Evolutionary conservation across 2,888 invertebrate genomes (phyloP), one percentile per base, ranked within the genome.

Genomic region (Drosophila nr. perissopoda): DNA sequence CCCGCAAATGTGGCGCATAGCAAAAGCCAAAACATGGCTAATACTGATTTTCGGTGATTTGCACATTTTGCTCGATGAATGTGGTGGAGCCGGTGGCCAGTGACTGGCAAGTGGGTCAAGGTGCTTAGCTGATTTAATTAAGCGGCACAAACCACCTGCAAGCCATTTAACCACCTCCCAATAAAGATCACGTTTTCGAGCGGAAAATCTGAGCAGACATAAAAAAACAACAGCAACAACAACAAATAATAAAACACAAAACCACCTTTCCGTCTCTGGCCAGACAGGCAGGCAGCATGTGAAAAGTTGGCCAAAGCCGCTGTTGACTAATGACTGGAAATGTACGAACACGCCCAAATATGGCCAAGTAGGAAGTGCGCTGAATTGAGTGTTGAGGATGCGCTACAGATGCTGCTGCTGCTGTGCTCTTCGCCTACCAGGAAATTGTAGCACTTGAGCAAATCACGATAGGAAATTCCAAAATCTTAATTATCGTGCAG

Each of bases 91-190:
- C 40, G 49, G 70, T 69, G 69, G 59, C 58, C 62, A 59, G 59
- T 64, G 82, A 66, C 63, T 83, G 76, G 71, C 56, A 83, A 83
- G 69, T 89, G 74, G 85, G 85, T 85, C 85, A 89, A 86, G 85
- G 90, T 86, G 90, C 80, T 86, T 87, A 89, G 80, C 51, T 73
- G 83, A 78, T 73, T 85, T 80, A 89, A 85, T 89, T 78, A 80
- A 64, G 85, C 90, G 89, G 67, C 62, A 67, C 58, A 65, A 45
- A 45, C 65, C 53, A 62, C 65, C 48, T 56, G 65, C 36, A 48
- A 67, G 49, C 53, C 63, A 69, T 69, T 73, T 67, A 48, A 13
- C 63, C 45, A 38, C 48, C 56, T 27, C 60, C 48, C 38, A 49
- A 52, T 65, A 69, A 42, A 70, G 76, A 82, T 83, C 87, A 79